phyloP scores from a whole-genome alignment of 2,888 invertebrate genomes.

The Perithous albicinctus region DNA sequence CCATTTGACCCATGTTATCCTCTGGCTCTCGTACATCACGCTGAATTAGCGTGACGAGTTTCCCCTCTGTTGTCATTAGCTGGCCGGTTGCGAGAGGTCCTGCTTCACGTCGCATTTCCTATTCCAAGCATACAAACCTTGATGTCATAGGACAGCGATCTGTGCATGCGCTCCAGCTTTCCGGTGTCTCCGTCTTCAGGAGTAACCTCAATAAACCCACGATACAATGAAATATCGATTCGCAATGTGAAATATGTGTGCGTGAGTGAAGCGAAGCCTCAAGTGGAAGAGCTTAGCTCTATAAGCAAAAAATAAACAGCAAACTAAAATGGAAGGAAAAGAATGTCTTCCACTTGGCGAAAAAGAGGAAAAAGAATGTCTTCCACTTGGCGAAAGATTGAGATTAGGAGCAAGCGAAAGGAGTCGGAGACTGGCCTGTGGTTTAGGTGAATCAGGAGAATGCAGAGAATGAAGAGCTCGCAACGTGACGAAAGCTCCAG shows the following conservation, averaged over 20 bases:
- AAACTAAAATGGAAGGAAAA: not conserved
- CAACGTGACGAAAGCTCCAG: slow-evolving; percentile 4
- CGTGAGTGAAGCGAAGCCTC: slow-evolving; percentile 44
- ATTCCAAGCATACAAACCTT: not conserved
- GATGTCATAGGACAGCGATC: not conserved
- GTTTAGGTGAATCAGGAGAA: not conserved
- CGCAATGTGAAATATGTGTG: slow-evolving; percentile 1
- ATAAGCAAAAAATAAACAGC: not conserved
- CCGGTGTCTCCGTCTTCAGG: slow-evolving; percentile 62
- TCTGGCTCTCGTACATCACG: too few relatives aligned
- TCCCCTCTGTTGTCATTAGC: not conserved
- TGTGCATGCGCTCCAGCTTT: not conserved
- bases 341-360: not conserved
- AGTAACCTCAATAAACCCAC: slow-evolving; percentile 68
- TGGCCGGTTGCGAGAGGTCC: not conserved
- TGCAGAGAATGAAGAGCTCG: slow-evolving; percentile 31
- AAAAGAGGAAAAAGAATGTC: not conserved
- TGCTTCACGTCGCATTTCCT: too few relatives aligned
- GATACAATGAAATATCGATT: slow-evolving; percentile 79
- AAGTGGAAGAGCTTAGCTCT: not conserved
- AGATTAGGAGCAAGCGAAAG: not conserved
- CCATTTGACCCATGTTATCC: too few relatives aligned
- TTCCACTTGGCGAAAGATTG: not conserved
- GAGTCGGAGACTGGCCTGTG: not conserved
- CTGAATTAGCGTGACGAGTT: not conserved